Base-by-base conservation (phyloP, 2,888 invertebrate genomes). In the Ennomos quercinarius region DNA sequence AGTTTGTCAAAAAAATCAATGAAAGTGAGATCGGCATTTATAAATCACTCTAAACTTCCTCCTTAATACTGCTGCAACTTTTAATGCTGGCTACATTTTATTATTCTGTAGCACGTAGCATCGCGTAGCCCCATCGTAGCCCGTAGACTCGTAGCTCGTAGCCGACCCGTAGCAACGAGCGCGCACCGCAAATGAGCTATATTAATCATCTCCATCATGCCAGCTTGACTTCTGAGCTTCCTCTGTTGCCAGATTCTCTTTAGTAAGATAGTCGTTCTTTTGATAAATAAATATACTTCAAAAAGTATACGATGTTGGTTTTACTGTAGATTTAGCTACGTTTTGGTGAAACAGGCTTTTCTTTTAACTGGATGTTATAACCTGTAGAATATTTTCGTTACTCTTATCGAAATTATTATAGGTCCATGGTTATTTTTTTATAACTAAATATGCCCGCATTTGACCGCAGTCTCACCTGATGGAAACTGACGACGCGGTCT, bases 141-240 rank as follows among this genome's bases (percentile, higher is more conserved):
- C n/a, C n/a, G 48, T 48, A 27, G 48, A 39, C 34, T 48, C 39
- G 74, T 70, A 73, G 74, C 72, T 57, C 71, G 74, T 73, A 71
- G 79, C 73, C 69, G 67, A 64, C 63, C 67, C 80, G 77, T 74
- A 76, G 76, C 73, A 71, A 66, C 53, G 59, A 53, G 44, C 77
- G 83, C 83, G 84, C 79, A 80, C 88, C 89, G 81, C 89, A 91
- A 91, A 91, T 91, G 91, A 91, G 90, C 85, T 80, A 82, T 89
- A 91, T 91, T 91, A 91, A 91, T 91, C 91, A 91, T 91, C 82
- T 78, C 77, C 88, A 87, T 89, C 87, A 89, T 80, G 83, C 83
- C 84, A 84, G 80, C 85, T 81, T 83, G 89, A 89, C 89, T 89
- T 86, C 82, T 85, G 81, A 81, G 84, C 87, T 86, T 88, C 84